Base-by-base conservation (phyloP, 2,113 vertebrate species). In the Actenoides lindsayi region DNA sequence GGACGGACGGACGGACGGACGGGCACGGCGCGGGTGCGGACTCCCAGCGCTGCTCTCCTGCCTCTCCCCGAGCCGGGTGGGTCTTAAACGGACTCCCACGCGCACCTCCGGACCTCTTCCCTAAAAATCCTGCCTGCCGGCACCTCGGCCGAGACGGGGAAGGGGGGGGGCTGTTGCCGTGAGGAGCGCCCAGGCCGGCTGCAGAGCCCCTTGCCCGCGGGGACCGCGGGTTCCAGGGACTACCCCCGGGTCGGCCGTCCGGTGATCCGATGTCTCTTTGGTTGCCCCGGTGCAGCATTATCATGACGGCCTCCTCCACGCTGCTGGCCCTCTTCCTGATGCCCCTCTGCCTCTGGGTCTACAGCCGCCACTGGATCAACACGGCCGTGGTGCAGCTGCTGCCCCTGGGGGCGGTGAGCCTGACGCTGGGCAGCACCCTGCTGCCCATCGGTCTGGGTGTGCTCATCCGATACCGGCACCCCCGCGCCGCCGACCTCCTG, bases 281-380 rank as follows among this genome's bases (percentile, higher is more conserved):
- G 13, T 83, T 83, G 46, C 30, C 74, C 50, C 64, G 57, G 39
- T 37, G 54, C 97, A 99, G 99, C 94, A 99, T 99, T 95, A 98
- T 99, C 98, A 99, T 99, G 99, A 99, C 99, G 76, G 98, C 99
- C n/a, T 99, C 99, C 4, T 99, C 99, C 96, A 99, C 99, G 0
- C 93, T 99, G 77, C 98, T 99, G 92, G 99, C 99, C 46, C 98
- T 99, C 30, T 97, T 99, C 71, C 95, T 99, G 94, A 99, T 99
- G 99, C 99, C 99, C 16, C 97, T 99, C 86, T 99, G 99, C 92
- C 98, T 99, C 93, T 99, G 99, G 99, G 78, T 99, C 96, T 99
- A 99, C 97, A 99, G 99, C 87, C 98, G 99, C 3, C 98, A 98
- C 10, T 99, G 99, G 99, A 99, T 99, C 97, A 98, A 99, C 98